Base-by-base conservation (phyloP, 2,888 invertebrate genomes). In the Agrochola lota region DNA sequence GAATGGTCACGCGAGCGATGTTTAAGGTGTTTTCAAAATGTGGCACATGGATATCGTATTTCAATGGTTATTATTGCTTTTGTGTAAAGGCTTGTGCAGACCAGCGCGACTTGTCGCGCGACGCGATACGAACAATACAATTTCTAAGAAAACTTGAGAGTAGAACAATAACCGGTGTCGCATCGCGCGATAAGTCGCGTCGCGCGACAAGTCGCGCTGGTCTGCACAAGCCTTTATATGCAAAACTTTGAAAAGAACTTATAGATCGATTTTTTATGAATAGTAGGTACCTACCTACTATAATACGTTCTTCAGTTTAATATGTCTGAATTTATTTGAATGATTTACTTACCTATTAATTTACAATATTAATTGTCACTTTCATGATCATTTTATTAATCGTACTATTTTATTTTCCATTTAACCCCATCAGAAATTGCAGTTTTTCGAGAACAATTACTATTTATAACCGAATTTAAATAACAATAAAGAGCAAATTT, bases 1-100 rank as follows among this genome's bases (percentile, higher is more conserved):
- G 83, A 84, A 88, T 84, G 88, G 91, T 90, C 91, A 92, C 91
- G 92, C 89, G 73, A 91, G 71, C 81, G 43, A 80, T 84, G 81
- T 89, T 86, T 68, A 85, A 69, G 81, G 72, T 74, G 55, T 73
- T 84, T 84, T 80, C 81, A 81, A 77, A 78, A 73, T 78, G 74
- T 86, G 87, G 84, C 86, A 87, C 78, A 83, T 77, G 17, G 80
- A 23, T 71, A 70, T 81, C 75, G 43, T 26, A 73, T 78, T 76
- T 71, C 70, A 69, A 80, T 80, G 62, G 69, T 74, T 59, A 71
- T 77, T 75, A 73, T 64, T 52, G 17, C 15, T 63, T 80, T 71
- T 64, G 26, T 64, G 11, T 40, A n/a, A n/a, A n/a, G n/a, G n/a
- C n/a, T n/a, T n/a, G n/a, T n/a, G n/a, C n/a, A n/a, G n/a, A n/a